phyloP scores from a whole-genome alignment of 2,888 invertebrate species.

The Heliconius hortense region DNA sequence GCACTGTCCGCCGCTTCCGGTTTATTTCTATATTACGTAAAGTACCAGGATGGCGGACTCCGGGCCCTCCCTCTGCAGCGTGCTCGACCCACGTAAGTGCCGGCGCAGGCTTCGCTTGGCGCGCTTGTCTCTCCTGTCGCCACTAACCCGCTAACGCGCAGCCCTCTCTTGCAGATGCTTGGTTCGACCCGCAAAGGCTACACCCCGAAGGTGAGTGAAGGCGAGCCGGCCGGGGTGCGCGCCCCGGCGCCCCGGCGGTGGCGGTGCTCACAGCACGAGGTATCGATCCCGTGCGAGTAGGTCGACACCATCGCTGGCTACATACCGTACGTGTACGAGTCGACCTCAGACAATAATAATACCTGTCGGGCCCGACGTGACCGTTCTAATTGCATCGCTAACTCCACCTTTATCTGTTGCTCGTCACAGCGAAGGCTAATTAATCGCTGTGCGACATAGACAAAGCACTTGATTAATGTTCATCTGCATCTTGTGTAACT shows the following conservation, averaged over 20 bases:
- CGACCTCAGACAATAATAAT: slow-evolving; percentile 35
- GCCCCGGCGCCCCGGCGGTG: too few species aligned
- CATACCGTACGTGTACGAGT: slow-evolving; percentile 22
- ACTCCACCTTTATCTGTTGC: slow-evolving; percentile 47
- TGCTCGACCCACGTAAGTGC: slow-evolving; percentile 76
- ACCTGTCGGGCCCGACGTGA: slow-evolving; percentile 46
- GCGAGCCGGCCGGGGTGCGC: slow-evolving; percentile 47
- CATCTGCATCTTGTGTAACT: slow-evolving; percentile 21
- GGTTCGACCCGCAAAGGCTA: slow-evolving; percentile 96
- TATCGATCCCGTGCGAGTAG: too few species aligned
- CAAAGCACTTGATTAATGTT: slow-evolving; percentile 36
- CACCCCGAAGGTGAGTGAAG: slow-evolving; percentile 92
- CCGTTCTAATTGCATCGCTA: slow-evolving; percentile 51
- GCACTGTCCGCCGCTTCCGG: slow-evolving; percentile 66
- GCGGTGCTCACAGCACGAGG: too few species aligned
- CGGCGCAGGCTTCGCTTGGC: slow-evolving; percentile 51
- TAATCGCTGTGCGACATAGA: slow-evolving; percentile 38
- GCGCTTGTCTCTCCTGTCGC: slow-evolving; percentile 71
- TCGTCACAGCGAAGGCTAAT: slow-evolving; percentile 38
- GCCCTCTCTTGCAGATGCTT: slow-evolving; percentile 92
- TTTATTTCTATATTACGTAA: slow-evolving; percentile 71
- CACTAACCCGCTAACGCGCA: slow-evolving; percentile 81
- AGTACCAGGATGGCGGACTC: slow-evolving; percentile 73
- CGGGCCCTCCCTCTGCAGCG: slow-evolving; percentile 77
- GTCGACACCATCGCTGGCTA: too few species aligned